Evolutionary conservation across 2,113 vertebrate species (phyloP), one percentile per base, ranked within the genome.

Genomic region (Gasterosteus nipponicus): DNA sequence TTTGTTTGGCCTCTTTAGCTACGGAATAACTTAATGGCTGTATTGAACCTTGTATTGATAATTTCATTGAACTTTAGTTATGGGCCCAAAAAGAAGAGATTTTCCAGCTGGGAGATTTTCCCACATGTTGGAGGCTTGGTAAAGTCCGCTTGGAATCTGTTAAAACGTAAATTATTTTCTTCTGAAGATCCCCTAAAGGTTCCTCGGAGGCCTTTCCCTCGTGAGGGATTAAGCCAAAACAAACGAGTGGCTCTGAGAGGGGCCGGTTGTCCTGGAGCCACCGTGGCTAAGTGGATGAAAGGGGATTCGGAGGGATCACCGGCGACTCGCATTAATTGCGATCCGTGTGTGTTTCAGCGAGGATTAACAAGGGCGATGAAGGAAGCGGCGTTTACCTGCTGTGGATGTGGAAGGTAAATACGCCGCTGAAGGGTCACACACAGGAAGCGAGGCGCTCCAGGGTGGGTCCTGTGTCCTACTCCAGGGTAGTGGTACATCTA

Each of bases 331-430:
- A 77, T 85, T 87, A 75, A 83, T 80, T 77, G 59, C 82, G 78
- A 87, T 86, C 74, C 74, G 53, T 76, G 80, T 79, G 70, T 84
- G 82, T 87, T 84, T 88, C 69, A 80, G 18, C 6, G 49, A 57
- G 86, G 90, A 87, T 89, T 89, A 89, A 35, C 63, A 22, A 44
- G 61, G 78, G 61, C 57, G 85, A 69, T 61, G 74, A 68, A 56
- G 57, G 83, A 78, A 38, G 80, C 26, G 26, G 76, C 71, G 2
- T 78, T 82, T 60, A 81, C 79, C 80, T 77, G 66, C 33, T 46
- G 22, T 2, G 16, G 4, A 71, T 72, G 46, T 54, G 62, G 69
- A 73, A 69, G 53, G 47, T 71, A 91, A 88, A 89, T 35, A 74
- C 57, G 68, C 16, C 18, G 15, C 35, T 3, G 26, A 16, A 41